Evolutionary conservation across 2,113 vertebrate species (phyloP).

Genomic region (Psephotus haematonotus): DNA sequence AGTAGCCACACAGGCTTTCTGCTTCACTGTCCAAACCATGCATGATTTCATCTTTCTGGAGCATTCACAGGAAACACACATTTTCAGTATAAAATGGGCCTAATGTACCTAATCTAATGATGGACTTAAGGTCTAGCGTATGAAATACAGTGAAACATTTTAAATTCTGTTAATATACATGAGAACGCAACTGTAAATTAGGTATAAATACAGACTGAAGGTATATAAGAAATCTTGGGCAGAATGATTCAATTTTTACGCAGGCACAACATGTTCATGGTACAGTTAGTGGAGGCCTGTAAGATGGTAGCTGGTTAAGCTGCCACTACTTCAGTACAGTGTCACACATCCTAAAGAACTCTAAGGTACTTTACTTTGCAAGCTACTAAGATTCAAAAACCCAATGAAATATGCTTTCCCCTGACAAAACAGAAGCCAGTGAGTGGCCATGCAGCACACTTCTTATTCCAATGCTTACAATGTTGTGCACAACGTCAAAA

Average conservation of each 20-base stretch:
- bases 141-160: neutral
- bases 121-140: neutral
- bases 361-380: neutral
- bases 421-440: neutral
- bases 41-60: neutral
- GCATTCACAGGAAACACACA: neutral
- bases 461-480: neutral
- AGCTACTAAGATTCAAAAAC: neutral
- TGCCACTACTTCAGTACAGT: neutral
- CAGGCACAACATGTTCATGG: neutral
- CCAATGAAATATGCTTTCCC: neutral
- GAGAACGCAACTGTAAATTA: neutral
- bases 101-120: neutral
- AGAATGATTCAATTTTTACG: neutral
- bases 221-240: neutral
- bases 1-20: neutral
- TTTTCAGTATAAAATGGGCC: neutral
- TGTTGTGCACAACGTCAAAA: neutral
- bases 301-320: neutral
- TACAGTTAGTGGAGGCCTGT: neutral
- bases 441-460: neutral
- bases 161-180: neutral
- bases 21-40: neutral
- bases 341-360: neutral
- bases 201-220: neutral